phyloP scores from a whole-genome alignment of 1,140 invertebrate genomes.

The Nilaparvata lugens region DNA sequence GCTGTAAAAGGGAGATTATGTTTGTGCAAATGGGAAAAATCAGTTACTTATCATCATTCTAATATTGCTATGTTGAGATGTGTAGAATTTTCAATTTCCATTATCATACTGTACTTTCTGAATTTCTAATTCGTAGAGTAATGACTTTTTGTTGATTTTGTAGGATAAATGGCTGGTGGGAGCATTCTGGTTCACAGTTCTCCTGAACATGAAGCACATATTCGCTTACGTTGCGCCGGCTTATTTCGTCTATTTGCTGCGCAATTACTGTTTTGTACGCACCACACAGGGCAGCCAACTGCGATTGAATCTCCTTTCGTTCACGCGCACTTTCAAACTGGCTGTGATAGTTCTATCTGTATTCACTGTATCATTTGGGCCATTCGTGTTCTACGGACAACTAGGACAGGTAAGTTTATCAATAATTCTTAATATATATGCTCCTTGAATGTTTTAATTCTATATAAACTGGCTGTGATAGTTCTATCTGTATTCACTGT shows the following conservation, averaged over 20 bases:
- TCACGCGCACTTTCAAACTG: slow-evolving; percentile 52
- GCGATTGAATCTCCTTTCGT: slow-evolving; percentile 40
- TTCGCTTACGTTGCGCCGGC: slow-evolving; percentile 93
- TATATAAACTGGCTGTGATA: slow-evolving; percentile 55
- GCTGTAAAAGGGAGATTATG: too few relatives aligned
- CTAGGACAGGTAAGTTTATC: slow-evolving; percentile 60
- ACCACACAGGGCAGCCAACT: slow-evolving; percentile 32
- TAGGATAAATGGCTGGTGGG: slow-evolving; percentile 58
- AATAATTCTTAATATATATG: too few relatives aligned
- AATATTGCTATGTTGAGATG: too few relatives aligned
- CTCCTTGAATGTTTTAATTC: too few relatives aligned
- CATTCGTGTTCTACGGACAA: slow-evolving; percentile 61
- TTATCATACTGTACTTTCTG: too few relatives aligned
- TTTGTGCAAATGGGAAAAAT: too few relatives aligned
- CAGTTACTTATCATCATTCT: too few relatives aligned
- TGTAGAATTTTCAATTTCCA: too few relatives aligned
- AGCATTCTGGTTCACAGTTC: slow-evolving; percentile 77
- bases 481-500: slow-evolving; percentile 61
- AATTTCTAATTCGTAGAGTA: too few relatives aligned
- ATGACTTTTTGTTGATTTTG: too few relatives aligned
- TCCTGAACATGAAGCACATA: slow-evolving; percentile 97
- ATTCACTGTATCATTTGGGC: slow-evolving; percentile 76
- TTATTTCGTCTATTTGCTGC: slow-evolving; percentile 83
- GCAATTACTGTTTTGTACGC: slow-evolving; percentile 64
- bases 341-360: slow-evolving; percentile 56